Base-by-base conservation (phyloP, 2,888 invertebrate species). In the Dryobotodes eremita region DNA sequence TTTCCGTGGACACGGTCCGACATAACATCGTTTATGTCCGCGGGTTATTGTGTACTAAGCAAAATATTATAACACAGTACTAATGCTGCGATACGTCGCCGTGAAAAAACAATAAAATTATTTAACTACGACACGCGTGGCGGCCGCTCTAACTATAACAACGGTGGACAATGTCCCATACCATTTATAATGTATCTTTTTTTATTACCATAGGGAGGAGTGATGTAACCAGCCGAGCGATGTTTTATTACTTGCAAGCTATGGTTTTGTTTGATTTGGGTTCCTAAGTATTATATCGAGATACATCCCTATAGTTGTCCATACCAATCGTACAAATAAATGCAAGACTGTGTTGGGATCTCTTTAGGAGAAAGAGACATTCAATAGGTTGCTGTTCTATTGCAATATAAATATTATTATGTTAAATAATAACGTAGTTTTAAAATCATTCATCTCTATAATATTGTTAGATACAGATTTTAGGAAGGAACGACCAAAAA, bases 31-130 rank as follows among this genome's bases (percentile, higher is more conserved):
- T 92, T 92, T 90, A 91, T 92, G 90, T 91, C 71, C 83, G 83
- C 72, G 75, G 82, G 90, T 92, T 92, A 92, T 92, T 91, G 90
- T 91, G 91, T 91, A 92, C 91, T 92, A 93, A 92, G 92, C 92
- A 92, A 92, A 93, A 94, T 86, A 94, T 93, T 91, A 95, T 94
- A 94, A 94, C 93, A 92, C 91, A 88, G 92, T 92, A 89, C 89
- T 89, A 92, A 94, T 94, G 93, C 92, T 92, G 92, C 79, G 79
- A 94, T 93, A 91, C 91, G 89, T 88, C 85, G 91, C 91, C 94
- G 94, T 95, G 93, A 95, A 95, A 94, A 92, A 91, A 94, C 95
- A 95, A 95, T 95, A 95, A 95, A 95, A 95, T 85, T 68, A 92
- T 94, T 95, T 95, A 95, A 95, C 90, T 94, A 94, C 95, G 93